phyloP scores from a whole-genome alignment of 2,113 vertebrate genomes.

The Mola mola region DNA sequence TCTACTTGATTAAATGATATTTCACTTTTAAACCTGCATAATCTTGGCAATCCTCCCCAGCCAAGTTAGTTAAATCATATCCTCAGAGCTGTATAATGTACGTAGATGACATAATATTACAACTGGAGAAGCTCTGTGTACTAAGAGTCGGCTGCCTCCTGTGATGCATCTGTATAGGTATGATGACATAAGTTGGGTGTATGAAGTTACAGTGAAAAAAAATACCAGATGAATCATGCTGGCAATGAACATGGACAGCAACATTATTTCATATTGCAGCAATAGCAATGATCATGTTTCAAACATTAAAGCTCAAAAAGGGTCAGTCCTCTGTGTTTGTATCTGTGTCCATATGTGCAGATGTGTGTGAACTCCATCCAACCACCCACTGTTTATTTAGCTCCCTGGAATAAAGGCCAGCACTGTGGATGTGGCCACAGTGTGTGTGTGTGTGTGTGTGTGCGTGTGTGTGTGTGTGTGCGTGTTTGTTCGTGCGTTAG shows the following conservation, averaged over 20 bases:
- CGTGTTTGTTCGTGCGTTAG: constrained; percentile 1
- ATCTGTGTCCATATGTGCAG: constrained; percentile 43
- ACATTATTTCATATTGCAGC: constrained; percentile 31
- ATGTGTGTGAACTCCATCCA: constrained; percentile 49
- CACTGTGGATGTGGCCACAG: constrained; percentile 34
- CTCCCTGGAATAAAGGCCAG: constrained; percentile 54
- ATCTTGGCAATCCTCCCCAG: constrained; percentile 10
- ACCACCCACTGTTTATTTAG: constrained; percentile 37
- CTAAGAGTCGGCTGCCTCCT: constrained; percentile 22
- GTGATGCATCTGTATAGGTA: background rate
- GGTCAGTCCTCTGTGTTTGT: constrained; percentile 38
- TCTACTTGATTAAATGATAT: background rate
- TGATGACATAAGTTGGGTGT: constrained; percentile 10
- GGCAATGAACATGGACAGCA: constrained; percentile 34
- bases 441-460: constrained; percentile 13
- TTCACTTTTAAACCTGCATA: constrained; percentile 8
- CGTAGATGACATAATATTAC: constrained; percentile 7
- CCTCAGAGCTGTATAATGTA: background rate
- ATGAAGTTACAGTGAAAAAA: constrained; percentile 47
- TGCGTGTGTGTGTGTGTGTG: constrained; percentile 19
- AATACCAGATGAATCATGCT: constrained; percentile 53
- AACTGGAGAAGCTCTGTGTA: constrained; percentile 6
- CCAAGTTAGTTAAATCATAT: constrained; percentile 9
- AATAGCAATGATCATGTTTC: constrained; percentile 54
- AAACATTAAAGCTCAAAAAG: constrained; percentile 9